These are phyloP conservation scores for Potorous gilbertii DNA, from an alignment of 2,797 vertebrate species.

Conservation along the genomic window DNA sequence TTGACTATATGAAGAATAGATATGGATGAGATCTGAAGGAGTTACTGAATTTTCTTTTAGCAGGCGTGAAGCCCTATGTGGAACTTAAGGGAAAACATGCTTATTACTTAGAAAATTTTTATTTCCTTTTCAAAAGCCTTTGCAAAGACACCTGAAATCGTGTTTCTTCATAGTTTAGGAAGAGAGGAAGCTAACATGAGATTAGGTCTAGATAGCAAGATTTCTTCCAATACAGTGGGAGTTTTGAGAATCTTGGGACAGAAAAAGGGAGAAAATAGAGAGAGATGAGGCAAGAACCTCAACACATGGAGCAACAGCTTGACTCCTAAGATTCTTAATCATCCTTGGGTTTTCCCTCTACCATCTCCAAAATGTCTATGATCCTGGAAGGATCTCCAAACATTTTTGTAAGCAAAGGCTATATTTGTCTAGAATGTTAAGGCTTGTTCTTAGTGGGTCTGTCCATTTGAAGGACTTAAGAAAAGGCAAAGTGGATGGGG, in stretches of 20 bases:
- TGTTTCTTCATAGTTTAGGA: not conserved
- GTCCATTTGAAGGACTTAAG: no score
- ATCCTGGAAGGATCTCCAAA: not conserved
- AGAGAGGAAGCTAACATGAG: not conserved
- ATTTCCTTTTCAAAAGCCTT: not conserved
- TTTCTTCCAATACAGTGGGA: not conserved
- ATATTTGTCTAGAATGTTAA: not conserved
- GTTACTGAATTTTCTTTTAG: constrained; percentile 15
- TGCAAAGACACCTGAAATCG: not conserved
- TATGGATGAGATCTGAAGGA: not conserved
- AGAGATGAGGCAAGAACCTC: not conserved
- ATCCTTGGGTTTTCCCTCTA: not conserved
- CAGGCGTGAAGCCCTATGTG: not conserved
- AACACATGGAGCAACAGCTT: not conserved
- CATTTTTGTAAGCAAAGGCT: not conserved
- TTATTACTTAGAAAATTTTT: constrained; percentile 43
- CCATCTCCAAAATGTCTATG: not conserved
- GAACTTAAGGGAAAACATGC: constrained; percentile 3
- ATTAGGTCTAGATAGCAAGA: not conserved
- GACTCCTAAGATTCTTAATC: not conserved
- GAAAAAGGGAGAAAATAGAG: no score
- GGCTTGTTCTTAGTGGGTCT: not conserved
- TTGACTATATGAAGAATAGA: constrained; percentile 42
- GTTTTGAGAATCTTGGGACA: not conserved
- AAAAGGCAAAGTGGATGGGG: not conserved